Conservation (phyloP, 2,113 vertebrate genomes). For the Elephas maximus region DNA sequence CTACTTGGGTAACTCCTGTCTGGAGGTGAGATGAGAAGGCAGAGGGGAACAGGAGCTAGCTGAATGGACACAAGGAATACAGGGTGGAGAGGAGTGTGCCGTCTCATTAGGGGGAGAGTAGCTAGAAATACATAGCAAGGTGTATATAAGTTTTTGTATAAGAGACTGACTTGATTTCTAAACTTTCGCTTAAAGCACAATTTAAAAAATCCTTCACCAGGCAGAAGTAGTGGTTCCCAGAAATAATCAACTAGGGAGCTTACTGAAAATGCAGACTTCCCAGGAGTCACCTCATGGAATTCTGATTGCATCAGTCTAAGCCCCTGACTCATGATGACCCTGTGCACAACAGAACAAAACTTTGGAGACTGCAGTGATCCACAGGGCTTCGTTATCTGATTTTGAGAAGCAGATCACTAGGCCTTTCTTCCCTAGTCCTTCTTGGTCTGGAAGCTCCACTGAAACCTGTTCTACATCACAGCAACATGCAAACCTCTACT, state of each 20-base stretch:
- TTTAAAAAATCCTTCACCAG: constrained; percentile 13
- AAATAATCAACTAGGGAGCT: not conserved
- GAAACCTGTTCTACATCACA: not conserved
- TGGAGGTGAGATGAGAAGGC: no score
- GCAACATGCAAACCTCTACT: not conserved
- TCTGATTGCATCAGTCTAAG: not conserved
- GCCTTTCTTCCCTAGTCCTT: not conserved
- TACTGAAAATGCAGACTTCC: not conserved
- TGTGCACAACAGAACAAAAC: not conserved
- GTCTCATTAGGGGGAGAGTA: no score
- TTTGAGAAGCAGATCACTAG: not conserved
- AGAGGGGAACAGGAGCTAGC: no score
- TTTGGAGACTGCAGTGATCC: not conserved
- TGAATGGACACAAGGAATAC: no score
- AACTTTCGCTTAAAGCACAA: not conserved
- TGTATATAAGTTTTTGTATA: no score
- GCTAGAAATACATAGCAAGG: no score
- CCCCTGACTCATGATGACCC: not conserved
- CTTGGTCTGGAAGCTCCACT: not conserved
- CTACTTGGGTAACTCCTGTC: no score
- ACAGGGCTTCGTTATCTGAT: not conserved
- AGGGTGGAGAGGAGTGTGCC: no score
- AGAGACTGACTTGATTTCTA: no score
- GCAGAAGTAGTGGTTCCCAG: constrained; percentile 10
- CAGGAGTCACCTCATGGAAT: not conserved